phyloP scores from a whole-genome alignment of 2,888 invertebrate species.

The Apotomis betuletana region DNA sequence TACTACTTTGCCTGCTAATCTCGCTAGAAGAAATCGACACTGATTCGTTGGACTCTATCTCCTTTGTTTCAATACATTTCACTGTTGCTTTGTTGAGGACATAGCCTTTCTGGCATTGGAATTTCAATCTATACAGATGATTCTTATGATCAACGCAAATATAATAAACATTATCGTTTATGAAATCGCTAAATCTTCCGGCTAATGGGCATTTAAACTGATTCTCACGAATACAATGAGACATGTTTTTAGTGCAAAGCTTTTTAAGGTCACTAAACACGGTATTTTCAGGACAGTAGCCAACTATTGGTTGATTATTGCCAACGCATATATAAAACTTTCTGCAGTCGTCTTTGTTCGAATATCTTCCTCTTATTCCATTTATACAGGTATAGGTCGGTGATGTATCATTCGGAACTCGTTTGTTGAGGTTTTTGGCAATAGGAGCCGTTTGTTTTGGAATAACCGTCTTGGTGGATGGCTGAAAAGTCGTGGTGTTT shows the following conservation, averaged over 20 bases:
- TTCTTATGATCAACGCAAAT: constrained; percentile 63
- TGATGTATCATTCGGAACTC: background rate
- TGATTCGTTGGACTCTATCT: constrained; percentile 38
- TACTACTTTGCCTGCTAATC: constrained; percentile 22
- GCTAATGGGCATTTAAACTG: constrained; percentile 74
- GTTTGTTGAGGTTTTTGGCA: constrained; percentile 11
- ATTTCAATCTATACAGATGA: constrained; percentile 65
- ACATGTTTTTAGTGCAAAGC: constrained; percentile 74
- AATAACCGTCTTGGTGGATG: background rate
- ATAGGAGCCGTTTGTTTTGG: background rate
- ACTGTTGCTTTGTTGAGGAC: constrained; percentile 62
- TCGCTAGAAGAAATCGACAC: constrained; percentile 22
- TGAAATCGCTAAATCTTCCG: constrained; percentile 70
- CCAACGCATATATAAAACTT: constrained; percentile 80
- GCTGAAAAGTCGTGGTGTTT: constrained; percentile 3
- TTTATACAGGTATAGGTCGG: constrained; percentile 54
- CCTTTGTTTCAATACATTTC: constrained; percentile 56
- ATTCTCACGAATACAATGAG: constrained; percentile 75
- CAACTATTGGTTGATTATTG: constrained; percentile 56
- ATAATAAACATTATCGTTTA: constrained; percentile 70
- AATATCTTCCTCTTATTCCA: constrained; percentile 70
- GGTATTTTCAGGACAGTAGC: constrained; percentile 69
- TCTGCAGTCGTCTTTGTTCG: constrained; percentile 75
- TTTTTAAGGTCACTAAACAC: constrained; percentile 75
- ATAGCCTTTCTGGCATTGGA: constrained; percentile 68